Evolutionary conservation across 2,797 vertebrate species (phyloP).

Genomic region (Echiichthys vipera): DNA sequence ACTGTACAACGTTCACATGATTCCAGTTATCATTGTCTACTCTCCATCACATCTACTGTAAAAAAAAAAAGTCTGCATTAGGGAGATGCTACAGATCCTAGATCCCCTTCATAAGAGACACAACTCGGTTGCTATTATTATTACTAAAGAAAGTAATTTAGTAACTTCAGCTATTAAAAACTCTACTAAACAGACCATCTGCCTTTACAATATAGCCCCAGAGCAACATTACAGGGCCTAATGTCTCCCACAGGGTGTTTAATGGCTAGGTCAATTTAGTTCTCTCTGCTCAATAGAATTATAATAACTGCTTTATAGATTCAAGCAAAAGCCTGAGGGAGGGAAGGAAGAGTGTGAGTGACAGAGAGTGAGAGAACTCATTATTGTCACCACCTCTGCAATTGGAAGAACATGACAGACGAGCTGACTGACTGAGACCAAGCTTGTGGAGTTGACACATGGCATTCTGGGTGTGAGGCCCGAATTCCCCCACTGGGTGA

Average conservation of each 20-base stretch:
- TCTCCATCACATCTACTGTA: background rate
- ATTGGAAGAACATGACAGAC: constrained; percentile 33
- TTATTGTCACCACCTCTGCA: constrained; percentile 54
- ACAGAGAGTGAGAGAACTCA: constrained; percentile 44
- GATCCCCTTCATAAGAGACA: background rate
- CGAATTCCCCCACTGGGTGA: constrained; percentile 24
- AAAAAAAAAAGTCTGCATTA: background rate
- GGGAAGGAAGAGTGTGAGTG: constrained; percentile 31
- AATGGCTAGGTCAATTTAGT: constrained; percentile 48
- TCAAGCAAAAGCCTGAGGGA: constrained; percentile 31
- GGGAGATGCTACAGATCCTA: background rate
- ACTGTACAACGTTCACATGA: background rate
- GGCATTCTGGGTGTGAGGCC: background rate
- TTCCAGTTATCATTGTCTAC: background rate
- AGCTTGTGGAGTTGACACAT: constrained; percentile 37
- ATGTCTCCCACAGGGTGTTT: constrained; percentile 40
- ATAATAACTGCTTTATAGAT: constrained; percentile 54
- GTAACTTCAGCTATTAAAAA: constrained; percentile 31
- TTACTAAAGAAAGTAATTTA: background rate
- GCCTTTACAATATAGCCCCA: constrained; percentile 12
- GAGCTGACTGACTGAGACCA: constrained; percentile 35
- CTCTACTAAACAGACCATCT: constrained; percentile 22
- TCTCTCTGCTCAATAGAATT: constrained; percentile 40
- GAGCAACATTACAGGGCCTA: constrained; percentile 25
- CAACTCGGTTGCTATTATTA: constrained; percentile 1